Evolutionary conservation across 2,888 invertebrate species (phyloP).

Genomic region (Drosophila paranaensis): DNA sequence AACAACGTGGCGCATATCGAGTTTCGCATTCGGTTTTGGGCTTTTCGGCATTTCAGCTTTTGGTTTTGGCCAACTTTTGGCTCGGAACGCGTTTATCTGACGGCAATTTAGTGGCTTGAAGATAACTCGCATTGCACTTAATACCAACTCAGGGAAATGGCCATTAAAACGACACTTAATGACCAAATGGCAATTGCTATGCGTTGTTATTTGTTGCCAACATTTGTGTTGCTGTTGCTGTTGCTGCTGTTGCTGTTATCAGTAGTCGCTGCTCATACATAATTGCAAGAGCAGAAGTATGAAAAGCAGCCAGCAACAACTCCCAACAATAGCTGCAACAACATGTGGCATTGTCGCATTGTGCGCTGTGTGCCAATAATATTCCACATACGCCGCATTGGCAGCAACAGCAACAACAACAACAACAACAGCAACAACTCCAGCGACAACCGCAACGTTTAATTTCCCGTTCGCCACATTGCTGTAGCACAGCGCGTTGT

Average conservation of each 20-base stretch:
- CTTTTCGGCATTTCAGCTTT: neutral
- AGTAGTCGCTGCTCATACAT: constrained; percentile 43
- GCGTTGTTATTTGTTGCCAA: constrained; percentile 38
- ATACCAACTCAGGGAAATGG: constrained; percentile 66
- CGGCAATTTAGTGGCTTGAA: constrained; percentile 76
- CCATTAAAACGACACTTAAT: constrained; percentile 75
- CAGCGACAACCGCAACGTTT: constrained; percentile 48
- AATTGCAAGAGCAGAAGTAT: constrained; percentile 40
- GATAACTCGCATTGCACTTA: constrained; percentile 74
- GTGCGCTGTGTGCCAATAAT: constrained; percentile 66
- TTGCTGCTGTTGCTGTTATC: constrained; percentile 46
- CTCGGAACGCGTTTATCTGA: constrained; percentile 65
- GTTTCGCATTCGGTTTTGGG: constrained; percentile 28
- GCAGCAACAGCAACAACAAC: constrained; percentile 1
- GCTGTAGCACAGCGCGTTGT: constrained; percentile 3
- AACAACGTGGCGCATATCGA: constrained; percentile 32
- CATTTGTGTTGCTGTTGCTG: constrained; percentile 23
- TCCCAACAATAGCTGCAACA: constrained; percentile 24
- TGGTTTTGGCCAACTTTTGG: constrained; percentile 37
- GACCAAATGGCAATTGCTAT: constrained; percentile 58
- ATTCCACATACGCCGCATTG: constrained; percentile 76
- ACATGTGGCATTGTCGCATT: constrained; percentile 43
- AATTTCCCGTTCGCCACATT: constrained; percentile 54
- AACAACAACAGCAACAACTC: constrained; percentile 1
- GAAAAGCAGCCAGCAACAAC: constrained; percentile 42